Conservation (phyloP, 2,797 vertebrate genomes). For the Microctenopoma stevenorrisi region DNA sequence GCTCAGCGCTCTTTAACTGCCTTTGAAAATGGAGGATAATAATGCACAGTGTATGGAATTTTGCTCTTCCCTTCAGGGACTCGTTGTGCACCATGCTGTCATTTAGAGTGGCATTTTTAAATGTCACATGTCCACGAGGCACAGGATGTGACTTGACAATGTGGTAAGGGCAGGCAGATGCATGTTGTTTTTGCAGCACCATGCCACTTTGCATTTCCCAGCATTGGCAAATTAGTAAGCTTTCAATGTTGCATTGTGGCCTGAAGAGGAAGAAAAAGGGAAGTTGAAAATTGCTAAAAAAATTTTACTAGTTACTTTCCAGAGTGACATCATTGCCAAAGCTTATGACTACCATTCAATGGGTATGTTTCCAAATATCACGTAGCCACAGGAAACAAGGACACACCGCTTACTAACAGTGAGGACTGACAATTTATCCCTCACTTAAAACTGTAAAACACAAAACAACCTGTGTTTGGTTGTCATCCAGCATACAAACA, state of each 20-base stretch:
- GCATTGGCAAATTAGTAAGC: constrained; percentile 39
- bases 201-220: constrained; percentile 54
- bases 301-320: not conserved
- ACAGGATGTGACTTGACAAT: constrained; percentile 69
- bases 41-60: constrained; percentile 41
- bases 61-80: constrained; percentile 27
- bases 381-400: not conserved
- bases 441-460: not conserved
- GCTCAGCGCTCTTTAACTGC: not conserved
- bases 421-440: not conserved
- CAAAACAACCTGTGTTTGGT: too few relatives aligned
- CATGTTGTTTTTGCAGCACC: constrained; percentile 50
- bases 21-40: constrained; percentile 29
- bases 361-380: constrained; percentile 33
- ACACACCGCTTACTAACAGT: not conserved
- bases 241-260: constrained; percentile 9
- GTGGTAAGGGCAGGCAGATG: constrained; percentile 57
- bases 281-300: constrained; percentile 32
- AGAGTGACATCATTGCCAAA: constrained; percentile 28
- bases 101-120: constrained; percentile 71
- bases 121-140: constrained; percentile 70
- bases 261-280: constrained; percentile 30
- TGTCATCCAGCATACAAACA: constrained; percentile 14
- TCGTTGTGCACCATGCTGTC: constrained; percentile 48
- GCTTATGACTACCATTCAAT: constrained; percentile 14